Percentiles rank a stretch among this genome's conserved stretches.
These are phyloP conservation scores for Antigone vipio DNA, from an alignment of 2,113 vertebrate species.

Conservation along the genomic window DNA sequence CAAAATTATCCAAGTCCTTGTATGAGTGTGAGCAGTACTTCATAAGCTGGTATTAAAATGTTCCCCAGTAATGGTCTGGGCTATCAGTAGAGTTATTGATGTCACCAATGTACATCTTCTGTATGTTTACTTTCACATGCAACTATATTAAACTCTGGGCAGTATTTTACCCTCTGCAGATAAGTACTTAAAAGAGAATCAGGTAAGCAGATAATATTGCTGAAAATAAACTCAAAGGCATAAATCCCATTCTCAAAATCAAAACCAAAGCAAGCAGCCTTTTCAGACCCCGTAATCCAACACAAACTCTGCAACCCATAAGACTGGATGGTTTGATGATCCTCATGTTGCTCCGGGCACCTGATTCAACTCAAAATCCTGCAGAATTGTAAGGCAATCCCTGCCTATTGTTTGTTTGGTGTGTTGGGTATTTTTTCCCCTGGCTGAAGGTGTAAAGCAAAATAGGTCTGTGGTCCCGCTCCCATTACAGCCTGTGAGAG, in stretches of 20 bases:
- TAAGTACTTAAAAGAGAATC: neutral
- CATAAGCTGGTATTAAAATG: neutral
- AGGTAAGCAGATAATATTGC: neutral
- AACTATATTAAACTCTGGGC: neutral
- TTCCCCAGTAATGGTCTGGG: neutral
- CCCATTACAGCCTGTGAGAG: conserved; percentile 18
- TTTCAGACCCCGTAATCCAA: neutral
- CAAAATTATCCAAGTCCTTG: neutral
- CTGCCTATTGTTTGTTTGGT: neutral
- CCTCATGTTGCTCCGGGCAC: neutral
- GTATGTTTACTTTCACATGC: neutral
- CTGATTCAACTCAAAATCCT: neutral
- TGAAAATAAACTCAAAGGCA: neutral
- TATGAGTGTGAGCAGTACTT: neutral
- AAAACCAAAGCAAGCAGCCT: neutral
- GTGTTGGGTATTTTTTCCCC: neutral
- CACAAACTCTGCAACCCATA: neutral
- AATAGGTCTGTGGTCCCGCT: conserved; percentile 27
- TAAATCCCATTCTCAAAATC: neutral
- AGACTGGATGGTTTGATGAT: neutral
- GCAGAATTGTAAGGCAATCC: neutral
- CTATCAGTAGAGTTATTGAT: neutral
- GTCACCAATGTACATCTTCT: neutral
- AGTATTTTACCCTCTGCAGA: neutral
- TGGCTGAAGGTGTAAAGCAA: conserved; percentile 35